phyloP scores from a whole-genome alignment of 2,888 invertebrate species.

The Blera fallax region DNA sequence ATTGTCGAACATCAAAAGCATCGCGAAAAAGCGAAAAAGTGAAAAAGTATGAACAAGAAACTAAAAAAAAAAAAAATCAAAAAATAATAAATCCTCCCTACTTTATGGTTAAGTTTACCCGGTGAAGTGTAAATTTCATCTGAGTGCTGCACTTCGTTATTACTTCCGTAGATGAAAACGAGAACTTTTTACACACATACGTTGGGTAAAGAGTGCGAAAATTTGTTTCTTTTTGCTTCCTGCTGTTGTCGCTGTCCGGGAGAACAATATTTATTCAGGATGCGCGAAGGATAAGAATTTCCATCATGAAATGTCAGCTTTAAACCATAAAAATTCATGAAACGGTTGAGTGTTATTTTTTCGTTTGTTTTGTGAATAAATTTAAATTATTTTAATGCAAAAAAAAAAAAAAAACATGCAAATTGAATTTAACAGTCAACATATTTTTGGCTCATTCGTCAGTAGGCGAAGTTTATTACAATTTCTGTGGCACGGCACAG shows the following conservation, averaged over 20 bases:
- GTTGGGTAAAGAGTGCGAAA: slow-evolving; percentile 14
- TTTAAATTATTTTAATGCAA: slow-evolving; percentile 46
- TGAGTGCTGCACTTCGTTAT: slow-evolving; percentile 60
- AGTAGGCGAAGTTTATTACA: slow-evolving; percentile 29
- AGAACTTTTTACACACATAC: not conserved
- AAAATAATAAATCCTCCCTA: not conserved
- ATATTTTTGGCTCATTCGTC: slow-evolving; percentile 40
- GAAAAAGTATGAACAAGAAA: not conserved
- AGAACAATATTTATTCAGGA: slow-evolving; percentile 37
- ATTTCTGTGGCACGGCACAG: slow-evolving; percentile 7
- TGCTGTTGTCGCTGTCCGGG: not conserved
- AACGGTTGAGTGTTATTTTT: not conserved
- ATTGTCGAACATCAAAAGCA: not conserved
- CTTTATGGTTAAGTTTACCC: slow-evolving; percentile 24
- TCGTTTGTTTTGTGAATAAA: slow-evolving; percentile 31
- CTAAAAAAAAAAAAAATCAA: not conserved
- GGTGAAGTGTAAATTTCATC: slow-evolving; percentile 58
- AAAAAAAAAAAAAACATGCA: not conserved
- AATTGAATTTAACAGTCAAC: slow-evolving; percentile 45
- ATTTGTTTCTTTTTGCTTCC: not conserved
- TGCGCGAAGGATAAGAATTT: slow-evolving; percentile 8
- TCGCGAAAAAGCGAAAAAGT: not conserved
- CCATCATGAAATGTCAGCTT: slow-evolving; percentile 32
- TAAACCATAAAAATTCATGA: slow-evolving; percentile 48
- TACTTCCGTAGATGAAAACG: slow-evolving; percentile 60